Conservation (phyloP, 2,113 vertebrate species). For the Isichthys henryi region DNA sequence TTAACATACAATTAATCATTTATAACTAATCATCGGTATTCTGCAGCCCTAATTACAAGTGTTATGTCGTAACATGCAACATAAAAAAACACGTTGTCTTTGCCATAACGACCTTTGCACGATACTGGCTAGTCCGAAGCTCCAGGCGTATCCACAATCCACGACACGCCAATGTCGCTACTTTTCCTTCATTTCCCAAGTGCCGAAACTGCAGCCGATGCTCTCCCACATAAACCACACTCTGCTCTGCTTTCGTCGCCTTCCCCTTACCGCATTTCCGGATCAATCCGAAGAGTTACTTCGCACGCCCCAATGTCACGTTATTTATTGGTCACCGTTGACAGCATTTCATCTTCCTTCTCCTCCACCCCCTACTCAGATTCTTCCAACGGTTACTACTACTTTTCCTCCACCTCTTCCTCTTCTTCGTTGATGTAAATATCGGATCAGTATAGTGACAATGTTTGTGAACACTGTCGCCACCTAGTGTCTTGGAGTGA, state of each 20-base stretch:
- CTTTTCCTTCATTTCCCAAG: background rate
- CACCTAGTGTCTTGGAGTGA: background rate
- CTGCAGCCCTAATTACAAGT: background rate
- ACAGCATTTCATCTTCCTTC: background rate
- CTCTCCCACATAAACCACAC: background rate
- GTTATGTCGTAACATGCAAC: background rate
- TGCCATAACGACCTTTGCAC: background rate
- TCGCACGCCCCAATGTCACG: background rate
- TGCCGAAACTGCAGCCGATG: background rate
- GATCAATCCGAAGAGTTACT: background rate
- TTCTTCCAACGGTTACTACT: background rate
- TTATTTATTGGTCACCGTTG: background rate
- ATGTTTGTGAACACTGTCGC: background rate
- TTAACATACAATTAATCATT: background rate
- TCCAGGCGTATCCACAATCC: background rate
- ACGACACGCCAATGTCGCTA: background rate
- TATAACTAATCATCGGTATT: background rate
- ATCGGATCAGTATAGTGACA: too few relatives aligned
- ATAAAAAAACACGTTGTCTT: background rate
- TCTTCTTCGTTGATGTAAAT: background rate
- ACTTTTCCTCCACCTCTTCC: background rate
- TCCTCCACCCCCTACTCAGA: background rate
- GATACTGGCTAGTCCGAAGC: background rate
- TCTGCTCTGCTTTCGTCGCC: background rate
- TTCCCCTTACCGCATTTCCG: background rate